Conservation (phyloP, 2,797 vertebrate species). For the Lepilemur ruficaudatus region DNA sequence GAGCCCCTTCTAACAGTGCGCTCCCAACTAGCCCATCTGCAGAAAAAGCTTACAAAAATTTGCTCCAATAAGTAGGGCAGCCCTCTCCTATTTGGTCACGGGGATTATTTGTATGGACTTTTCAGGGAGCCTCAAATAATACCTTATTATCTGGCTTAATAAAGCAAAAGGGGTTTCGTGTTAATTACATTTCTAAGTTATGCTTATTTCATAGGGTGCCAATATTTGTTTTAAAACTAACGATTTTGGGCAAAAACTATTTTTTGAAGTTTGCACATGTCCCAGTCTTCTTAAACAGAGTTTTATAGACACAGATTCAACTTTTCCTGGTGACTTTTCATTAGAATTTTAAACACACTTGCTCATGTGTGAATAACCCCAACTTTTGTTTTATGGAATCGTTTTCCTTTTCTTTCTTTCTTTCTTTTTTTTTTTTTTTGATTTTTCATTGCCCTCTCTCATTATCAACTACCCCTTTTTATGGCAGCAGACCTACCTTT, state of each 20-base stretch:
- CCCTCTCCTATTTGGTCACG: background rate
- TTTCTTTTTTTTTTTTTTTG: background rate
- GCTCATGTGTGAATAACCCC: background rate
- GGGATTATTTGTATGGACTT: background rate
- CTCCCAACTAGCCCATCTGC: background rate
- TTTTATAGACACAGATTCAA: background rate
- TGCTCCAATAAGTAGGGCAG: background rate
- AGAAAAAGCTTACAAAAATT: background rate
- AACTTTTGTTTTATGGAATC: background rate
- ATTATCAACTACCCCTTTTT: background rate
- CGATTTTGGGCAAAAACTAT: background rate
- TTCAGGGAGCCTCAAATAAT: background rate
- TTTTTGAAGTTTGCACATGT: background rate
- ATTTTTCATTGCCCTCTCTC: background rate
- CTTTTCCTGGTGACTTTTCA: background rate
- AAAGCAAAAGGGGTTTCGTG: background rate
- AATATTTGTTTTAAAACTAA: background rate
- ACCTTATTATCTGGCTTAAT: background rate
- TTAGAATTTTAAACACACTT: background rate
- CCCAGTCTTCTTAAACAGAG: background rate
- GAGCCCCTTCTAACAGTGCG: background rate
- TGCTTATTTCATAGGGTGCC: background rate
- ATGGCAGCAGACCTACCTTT: background rate
- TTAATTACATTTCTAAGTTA: background rate
- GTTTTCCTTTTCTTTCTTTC: background rate